Base-by-base conservation (phyloP, 2,797 vertebrate species). In the Sebastiscus albofasciatus region DNA sequence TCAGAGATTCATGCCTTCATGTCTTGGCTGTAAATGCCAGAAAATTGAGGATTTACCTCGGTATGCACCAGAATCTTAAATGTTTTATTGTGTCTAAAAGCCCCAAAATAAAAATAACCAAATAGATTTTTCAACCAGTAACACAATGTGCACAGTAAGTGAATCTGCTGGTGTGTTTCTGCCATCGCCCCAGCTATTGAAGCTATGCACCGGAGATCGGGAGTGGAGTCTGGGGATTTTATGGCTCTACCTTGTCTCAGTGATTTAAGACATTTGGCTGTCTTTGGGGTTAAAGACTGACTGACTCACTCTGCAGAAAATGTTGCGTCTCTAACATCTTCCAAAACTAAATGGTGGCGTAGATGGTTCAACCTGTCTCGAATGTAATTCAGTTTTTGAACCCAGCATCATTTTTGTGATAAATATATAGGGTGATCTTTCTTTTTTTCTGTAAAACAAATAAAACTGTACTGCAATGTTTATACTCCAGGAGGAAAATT, bases 251-350 rank as follows among this genome's bases (percentile, higher is more conserved):
- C 74, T 73, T 34, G 59, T 78, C 70, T 74, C n/a, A 14, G 27
- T 71, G 71, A 76, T 84, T 84, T 60, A 78, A 34, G 67, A 70
- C 69, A 62, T 72, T 69, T 87, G 66, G 55, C 68, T 26, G 60
- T 74, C 36, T 46, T 58, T 72, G 56, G 39, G n/a, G 22, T 34
- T 54, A 22, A 54, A 77, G 20, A 75, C 33, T 56, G 64, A 77
- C 67, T 76, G 31, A 79, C 22, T 82, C 79, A 72, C 62, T 55
- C 59, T 80, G 77, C 62, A 83, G 59, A 73, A 54, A 59, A 80
- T 55, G 56, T 58, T n/a, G 20, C 24, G 18, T 76, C 52, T 77
- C 33, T 24, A 31, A 62, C n/a, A 64, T 0, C 46, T 13, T 46
- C 31, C 2, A 71, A 59, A 62, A 33, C 14, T 39, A 42, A 72